These are phyloP conservation scores for Sarcophaga carnaria DNA, from an alignment of 2,888 invertebrate species.

Conservation along the genomic window DNA sequence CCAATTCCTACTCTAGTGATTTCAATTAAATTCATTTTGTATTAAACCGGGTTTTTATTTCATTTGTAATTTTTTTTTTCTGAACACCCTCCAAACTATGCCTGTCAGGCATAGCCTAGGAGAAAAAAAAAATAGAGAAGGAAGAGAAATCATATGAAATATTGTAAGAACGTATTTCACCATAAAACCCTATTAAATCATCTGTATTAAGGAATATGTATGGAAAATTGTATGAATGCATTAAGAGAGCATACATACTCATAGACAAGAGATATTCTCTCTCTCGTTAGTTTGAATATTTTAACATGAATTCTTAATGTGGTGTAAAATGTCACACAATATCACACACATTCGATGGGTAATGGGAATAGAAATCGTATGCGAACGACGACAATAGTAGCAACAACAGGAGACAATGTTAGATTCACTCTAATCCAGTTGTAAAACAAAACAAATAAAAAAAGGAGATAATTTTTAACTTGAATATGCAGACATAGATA, in stretches of 20 bases:
- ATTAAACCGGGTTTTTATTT: no score
- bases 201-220: constrained; percentile 25
- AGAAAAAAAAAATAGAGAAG: no score
- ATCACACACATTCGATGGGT: constrained; percentile 9
- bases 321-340: constrained; percentile 53
- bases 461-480: background rate
- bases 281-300: constrained; percentile 33
- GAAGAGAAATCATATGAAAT: constrained; percentile 28
- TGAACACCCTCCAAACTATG: no score
- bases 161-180: constrained; percentile 22
- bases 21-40: no score
- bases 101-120: no score
- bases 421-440: background rate
- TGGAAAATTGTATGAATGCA: constrained; percentile 42
- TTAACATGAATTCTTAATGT: constrained; percentile 58
- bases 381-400: background rate
- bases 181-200: constrained; percentile 60
- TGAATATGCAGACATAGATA: background rate
- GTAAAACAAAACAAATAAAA: background rate
- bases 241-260: constrained; percentile 6
- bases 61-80: no score
- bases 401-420: no score
- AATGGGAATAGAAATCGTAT: constrained; percentile 23
- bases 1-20: no score
- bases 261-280: no score